A percentile compares a stretch with the other conserved stretches of the same genome.
These are phyloP conservation scores for Rugalucina vietnamica DNA, from an alignment of 2,888 invertebrate genomes.

Conservation along the genomic window DNA sequence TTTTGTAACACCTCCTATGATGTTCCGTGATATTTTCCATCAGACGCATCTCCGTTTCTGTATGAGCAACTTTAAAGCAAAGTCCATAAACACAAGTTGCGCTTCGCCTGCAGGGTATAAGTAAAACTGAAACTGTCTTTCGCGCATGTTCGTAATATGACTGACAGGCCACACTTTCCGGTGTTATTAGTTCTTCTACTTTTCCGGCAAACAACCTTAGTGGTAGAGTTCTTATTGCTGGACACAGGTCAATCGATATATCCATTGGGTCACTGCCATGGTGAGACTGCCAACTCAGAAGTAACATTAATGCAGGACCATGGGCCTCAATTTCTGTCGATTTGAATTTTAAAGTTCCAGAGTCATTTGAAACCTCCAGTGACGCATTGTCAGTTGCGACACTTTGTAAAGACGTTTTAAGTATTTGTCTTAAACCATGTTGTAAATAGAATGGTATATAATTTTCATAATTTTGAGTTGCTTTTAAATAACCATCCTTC, in stretches of 20 bases:
- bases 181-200: neutral
- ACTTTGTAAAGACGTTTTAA: neutral
- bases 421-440: neutral
- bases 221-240: neutral
- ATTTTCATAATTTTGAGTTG: neutral
- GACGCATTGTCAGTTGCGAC: too few species aligned
- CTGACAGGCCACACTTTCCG: neutral
- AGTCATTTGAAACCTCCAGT: neutral
- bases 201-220: neutral
- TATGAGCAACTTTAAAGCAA: neutral
- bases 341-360: neutral
- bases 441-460: neutral
- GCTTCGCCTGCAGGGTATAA: neutral
- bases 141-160: neutral
- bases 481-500: neutral
- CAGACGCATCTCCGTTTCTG: neutral
- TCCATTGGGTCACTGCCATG: neutral
- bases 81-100: neutral
- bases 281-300: neutral
- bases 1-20: neutral
- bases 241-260: neutral
- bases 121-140: neutral
- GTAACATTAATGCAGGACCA: neutral
- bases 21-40: neutral
- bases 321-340: neutral